Conservation (phyloP, 92 coral and sea anemone genomes). For the Micromussa lordhowensis region DNA sequence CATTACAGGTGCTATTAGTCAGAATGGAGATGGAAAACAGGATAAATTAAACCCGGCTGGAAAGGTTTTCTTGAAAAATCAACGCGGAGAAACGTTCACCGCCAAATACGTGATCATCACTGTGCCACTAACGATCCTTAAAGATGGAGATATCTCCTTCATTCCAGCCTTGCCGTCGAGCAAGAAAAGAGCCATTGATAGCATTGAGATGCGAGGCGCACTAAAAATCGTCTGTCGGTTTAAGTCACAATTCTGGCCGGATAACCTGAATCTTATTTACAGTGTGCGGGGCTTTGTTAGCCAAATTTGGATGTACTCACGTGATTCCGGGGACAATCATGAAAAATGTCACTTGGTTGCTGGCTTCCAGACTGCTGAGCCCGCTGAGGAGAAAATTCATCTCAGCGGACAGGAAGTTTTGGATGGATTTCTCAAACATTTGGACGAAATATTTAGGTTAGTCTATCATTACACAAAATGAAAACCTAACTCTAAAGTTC, state of each 20-base stretch:
- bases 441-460: conserved; percentile 89
- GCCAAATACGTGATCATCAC: conserved; percentile 76
- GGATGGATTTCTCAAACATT: conserved; percentile 72
- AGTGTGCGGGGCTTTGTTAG: conserved; percentile 45
- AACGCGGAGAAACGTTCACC: conserved; percentile 60
- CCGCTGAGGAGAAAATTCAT: conserved; percentile 77
- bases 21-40: conserved; percentile 48
- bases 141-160: conserved; percentile 86
- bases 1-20: conserved; percentile 17
- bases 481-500: no score
- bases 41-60: conserved; percentile 1
- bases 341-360: conserved; percentile 88
- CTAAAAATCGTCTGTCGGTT: conserved; percentile 92
- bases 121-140: conserved; percentile 89
- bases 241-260: conserved; percentile 83
- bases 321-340: conserved; percentile 64
- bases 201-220: conserved; percentile 82
- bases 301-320: conserved; percentile 93
- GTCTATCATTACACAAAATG: not conserved
- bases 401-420: conserved; percentile 75
- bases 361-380: conserved; percentile 88
- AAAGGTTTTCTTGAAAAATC: conserved; percentile 63
- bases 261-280: conserved; percentile 6
- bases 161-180: conserved; percentile 73
- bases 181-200: conserved; percentile 80